Base-by-base conservation (phyloP, 92 coral and sea anemone genomes). In the Muricea muricata region DNA sequence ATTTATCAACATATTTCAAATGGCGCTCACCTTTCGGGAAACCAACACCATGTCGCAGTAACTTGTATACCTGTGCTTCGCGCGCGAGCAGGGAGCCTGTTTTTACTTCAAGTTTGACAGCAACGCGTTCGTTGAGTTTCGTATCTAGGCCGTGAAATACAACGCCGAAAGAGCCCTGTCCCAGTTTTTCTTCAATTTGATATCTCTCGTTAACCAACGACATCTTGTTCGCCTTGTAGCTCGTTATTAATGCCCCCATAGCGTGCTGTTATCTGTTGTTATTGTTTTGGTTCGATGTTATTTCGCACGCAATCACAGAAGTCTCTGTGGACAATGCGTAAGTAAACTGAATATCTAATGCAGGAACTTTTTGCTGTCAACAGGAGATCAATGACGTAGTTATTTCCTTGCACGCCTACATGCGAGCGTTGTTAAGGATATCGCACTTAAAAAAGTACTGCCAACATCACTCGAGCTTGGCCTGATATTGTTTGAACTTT, bases 121-220 rank as follows among this genome's bases (percentile, higher is more conserved):
- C 95, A 13, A 92, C 88, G 84, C 66, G 86, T 75, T 92, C 85
- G n/a, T 86, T 75, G 7, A 50, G 87, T 12, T 89, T 86, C n/a
- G 79, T 57, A 55, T 92, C 85, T 13, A 79, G 74, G 0, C 93
- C 93, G 54, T 83, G 65, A 65, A 46, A 92, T 73, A 92, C 86
- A 6, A 88, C 87, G 24, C 95, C 95, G 72, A 89, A 92, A 47
- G 95, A 92, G 39, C 95, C 95, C 76, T 82, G 85, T n/a, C 91
- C 95, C 61, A 92, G 72, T 60, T 79, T 68, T n/a, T 82, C 82
- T 29, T 86, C 52, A 15, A 89, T 57, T 40, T 78, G 90, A 21
- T 87, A 92, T 41, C 88, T 87, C 13, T 84, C 85, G 17, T 88
- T 93, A 33, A 92, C 54, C 71, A 78, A 26, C 30, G 83, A 78